Conservation (phyloP, 2,888 invertebrate genomes). For the Dermolepida albohirtum region DNA sequence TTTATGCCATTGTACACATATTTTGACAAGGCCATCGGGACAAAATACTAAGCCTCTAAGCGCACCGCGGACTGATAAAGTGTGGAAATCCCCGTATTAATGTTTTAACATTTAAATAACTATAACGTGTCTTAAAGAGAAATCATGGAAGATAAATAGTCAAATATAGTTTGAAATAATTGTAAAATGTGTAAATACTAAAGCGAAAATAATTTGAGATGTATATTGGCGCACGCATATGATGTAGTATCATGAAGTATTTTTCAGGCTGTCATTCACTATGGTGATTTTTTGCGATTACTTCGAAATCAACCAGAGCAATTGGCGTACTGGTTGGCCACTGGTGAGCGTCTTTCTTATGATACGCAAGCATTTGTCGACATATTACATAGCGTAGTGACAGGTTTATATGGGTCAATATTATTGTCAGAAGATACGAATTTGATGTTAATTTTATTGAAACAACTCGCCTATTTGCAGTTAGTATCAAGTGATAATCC, state of each 20-base stretch:
- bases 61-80: no score
- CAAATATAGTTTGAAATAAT: no score
- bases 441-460: constrained; percentile 73
- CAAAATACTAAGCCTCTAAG: no score
- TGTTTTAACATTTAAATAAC: no score
- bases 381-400: constrained; percentile 70
- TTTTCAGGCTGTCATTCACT: constrained; percentile 48
- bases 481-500: constrained; percentile 78
- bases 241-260: neutral
- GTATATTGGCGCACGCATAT: constrained; percentile 47
- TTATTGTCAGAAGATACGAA: constrained; percentile 81
- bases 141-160: no score
- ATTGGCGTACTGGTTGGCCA: constrained; percentile 76
- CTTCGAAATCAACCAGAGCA: constrained; percentile 77
- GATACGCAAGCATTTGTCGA: constrained; percentile 55
- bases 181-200: no score
- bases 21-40: no score
- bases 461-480: constrained; percentile 79
- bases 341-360: constrained; percentile 71
- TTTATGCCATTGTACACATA: no score
- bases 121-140: no score
- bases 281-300: constrained; percentile 69
- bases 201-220: no score
- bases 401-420: constrained; percentile 80
- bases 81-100: no score